Evolutionary conservation across 2,113 vertebrate genomes (phyloP).

Genomic region (Polypterus senegalus): DNA sequence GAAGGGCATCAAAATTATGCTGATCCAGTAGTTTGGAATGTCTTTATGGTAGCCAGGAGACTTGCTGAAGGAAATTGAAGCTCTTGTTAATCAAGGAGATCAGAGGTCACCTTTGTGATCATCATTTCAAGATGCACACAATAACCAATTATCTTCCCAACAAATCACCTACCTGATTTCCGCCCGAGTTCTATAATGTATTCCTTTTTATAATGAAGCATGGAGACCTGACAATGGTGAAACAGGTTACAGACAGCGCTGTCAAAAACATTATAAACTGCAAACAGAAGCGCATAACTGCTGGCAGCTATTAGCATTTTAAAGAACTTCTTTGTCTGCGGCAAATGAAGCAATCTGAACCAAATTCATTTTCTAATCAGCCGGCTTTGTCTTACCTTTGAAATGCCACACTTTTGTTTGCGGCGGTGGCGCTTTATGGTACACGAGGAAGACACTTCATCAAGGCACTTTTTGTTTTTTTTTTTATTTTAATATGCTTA

Average conservation of each 20-base stretch:
- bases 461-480: no score
- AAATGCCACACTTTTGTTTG: no score
- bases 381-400: no score
- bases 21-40: slow-evolving; percentile 27
- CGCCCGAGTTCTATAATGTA: slow-evolving; percentile 32
- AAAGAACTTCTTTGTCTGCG: slow-evolving; percentile 20
- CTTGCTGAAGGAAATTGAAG: slow-evolving; percentile 11
- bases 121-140: slow-evolving; percentile 34
- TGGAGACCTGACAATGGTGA: slow-evolving; percentile 22
- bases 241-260: slow-evolving; percentile 23
- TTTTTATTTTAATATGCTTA: no score
- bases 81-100: slow-evolving; percentile 39
- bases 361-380: no score
- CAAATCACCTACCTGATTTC: slow-evolving; percentile 36
- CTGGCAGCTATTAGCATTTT: slow-evolving; percentile 18
- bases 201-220: slow-evolving; percentile 24
- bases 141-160: slow-evolving; percentile 41
- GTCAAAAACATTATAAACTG: slow-evolving; percentile 29
- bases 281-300: slow-evolving; percentile 27
- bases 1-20: slow-evolving; percentile 24
- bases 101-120: slow-evolving; percentile 39
- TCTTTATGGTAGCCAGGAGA: slow-evolving; percentile 12
- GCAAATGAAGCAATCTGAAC: neutral
- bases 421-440: no score
- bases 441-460: no score